phyloP scores from a whole-genome alignment of 2,888 invertebrate genomes.

The Sinhomidia bicolor region DNA sequence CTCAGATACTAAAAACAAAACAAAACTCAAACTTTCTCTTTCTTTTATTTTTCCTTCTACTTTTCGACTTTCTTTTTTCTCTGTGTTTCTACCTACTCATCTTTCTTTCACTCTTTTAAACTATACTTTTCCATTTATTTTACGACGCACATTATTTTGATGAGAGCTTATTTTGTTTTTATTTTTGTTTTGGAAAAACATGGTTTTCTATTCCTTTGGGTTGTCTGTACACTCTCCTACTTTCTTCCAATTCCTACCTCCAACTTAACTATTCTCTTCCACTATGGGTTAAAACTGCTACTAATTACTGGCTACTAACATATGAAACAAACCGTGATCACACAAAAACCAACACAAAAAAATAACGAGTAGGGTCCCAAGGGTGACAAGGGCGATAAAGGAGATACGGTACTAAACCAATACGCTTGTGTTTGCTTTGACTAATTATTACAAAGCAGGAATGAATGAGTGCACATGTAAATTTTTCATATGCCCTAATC shows the following conservation, averaged over 20 bases:
- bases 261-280: background rate
- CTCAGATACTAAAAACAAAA: conserved; percentile 73
- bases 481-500: no score
- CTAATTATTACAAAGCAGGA: background rate
- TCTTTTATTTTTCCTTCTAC: background rate
- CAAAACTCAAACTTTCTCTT: conserved; percentile 49
- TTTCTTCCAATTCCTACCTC: background rate
- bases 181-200: background rate
- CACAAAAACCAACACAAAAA: conserved; percentile 34
- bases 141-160: background rate
- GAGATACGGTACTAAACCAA: conserved; percentile 63
- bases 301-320: conserved; percentile 53
- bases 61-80: conserved; percentile 40
- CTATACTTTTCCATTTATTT: conserved; percentile 54
- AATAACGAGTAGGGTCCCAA: conserved; percentile 70
- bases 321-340: background rate
- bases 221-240: background rate
- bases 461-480: background rate
- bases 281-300: conserved; percentile 8
- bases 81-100: conserved; percentile 13
- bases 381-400: conserved; percentile 67
- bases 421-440: background rate
- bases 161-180: background rate
- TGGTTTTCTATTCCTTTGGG: background rate
- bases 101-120: conserved; percentile 22